Evolutionary conservation across 2,888 invertebrate species (phyloP), one percentile per base, ranked within the genome.

Genomic region (Leptura quadrifasciata): DNA sequence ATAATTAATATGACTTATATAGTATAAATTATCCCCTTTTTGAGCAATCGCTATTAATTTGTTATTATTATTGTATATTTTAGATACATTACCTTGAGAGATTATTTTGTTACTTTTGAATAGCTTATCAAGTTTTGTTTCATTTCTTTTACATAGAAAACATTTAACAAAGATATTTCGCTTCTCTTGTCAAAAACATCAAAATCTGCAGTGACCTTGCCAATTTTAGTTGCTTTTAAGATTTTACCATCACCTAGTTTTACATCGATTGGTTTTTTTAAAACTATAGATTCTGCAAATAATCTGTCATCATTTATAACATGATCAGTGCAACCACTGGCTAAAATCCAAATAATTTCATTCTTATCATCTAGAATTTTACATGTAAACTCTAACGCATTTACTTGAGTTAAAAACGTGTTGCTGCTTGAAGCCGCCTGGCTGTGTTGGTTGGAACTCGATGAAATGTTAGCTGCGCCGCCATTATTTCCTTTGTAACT

Each of bases 241-340:
- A 64, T 31, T 64, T 47, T 54, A 9, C 72, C 72, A 61, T 80
- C 79, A n/a, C 74, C 77, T 47, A 80, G 15, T 68, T 77, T 79
- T 24, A 77, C 75, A 60, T 77, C 27, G 15, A 77, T 65, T 15
- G 80, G 74, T 54, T 72, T 8, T 69, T 76, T 73, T 64, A 77
- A 76, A 31, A 21, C 69, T 72, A 76, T 60, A 70, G 57, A 70
- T 2, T 75, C 55, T 47, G 24, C 20, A 69, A 75, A 80, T 24
- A 71, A 79, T 63, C 64, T 67, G 12, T 79, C 77, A 74, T 77
- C 55, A 74, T 79, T 80, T 58, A 80, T 70, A 18, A 80, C 60
- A 76, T 79, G 78, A 21, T 80, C 79, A 31, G 79, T 74, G 64
- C 78, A 76, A 47, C 78, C 76, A 63, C 80, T 78, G 70, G 74